Base-by-base conservation (phyloP, 2,797 vertebrate species). In the Thunnus albacares region DNA sequence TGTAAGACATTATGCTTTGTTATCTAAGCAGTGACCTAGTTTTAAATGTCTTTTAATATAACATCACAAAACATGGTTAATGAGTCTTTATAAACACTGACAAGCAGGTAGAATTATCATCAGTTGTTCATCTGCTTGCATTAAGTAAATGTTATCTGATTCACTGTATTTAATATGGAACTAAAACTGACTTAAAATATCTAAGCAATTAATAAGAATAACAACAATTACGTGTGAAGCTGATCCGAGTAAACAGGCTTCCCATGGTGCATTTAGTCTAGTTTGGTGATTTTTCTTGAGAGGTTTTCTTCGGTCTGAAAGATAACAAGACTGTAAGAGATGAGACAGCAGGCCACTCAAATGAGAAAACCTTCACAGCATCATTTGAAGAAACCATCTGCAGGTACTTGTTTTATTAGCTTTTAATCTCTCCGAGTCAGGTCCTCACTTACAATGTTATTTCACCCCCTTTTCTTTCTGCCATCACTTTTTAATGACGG, bases 281-380 rank as follows among this genome's bases (percentile, higher is more conserved):
- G 60, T 59, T 26, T 70, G 62, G 67, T 87, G 62, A 82, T 87
- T 75, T 24, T 79, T 81, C 49, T 66, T 72, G 56, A 75, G 78
- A 89, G 82, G 72, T 79, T 80, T 81, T 52, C 72, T 82, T 81
- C 77, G 63, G 76, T 86, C 57, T 87, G 56, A 81, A 61, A 76
- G 77, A 86, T 71, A 83, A 81, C 71, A 65, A 69, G 71, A 82
- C 67, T 71, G 67, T 60, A 79, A 80, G 60, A 82, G 84, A 88
- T 72, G 60, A 82, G 85, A 85, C 67, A 53, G 52, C 65, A 52
- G 71, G 69, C 60, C 30, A 67, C 80, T 82, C 66, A 85, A 92
- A 88, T 86, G 89, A 84, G 82, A 86, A 90, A 93, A 69, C 62
- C 56, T 68, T 74, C 81, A 76, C 71, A 63, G 59, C 43, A 62